Evolutionary conservation across 2,797 vertebrate species (phyloP).

Genomic region (Syngnathus rostellatus): DNA sequence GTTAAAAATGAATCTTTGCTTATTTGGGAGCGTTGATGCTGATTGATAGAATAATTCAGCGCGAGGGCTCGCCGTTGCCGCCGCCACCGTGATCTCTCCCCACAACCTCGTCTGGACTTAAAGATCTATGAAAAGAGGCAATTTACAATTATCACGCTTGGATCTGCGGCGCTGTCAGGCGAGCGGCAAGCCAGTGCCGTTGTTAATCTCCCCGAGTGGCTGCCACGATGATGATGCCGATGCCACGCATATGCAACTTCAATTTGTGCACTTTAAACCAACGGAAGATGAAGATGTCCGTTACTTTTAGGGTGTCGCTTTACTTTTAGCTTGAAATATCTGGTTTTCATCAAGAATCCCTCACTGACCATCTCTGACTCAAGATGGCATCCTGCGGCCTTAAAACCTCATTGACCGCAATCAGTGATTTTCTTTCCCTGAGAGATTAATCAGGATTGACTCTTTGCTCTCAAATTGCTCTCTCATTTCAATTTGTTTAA

Average conservation of each 20-base stretch:
- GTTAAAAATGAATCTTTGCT: constrained; percentile 6
- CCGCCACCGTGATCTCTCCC: constrained; percentile 4
- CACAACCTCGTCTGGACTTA: constrained; percentile 31
- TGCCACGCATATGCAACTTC: constrained; percentile 53
- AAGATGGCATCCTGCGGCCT: neutral
- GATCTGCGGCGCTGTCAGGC: constrained; percentile 39
- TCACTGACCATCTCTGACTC: neutral
- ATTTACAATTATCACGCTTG: constrained; percentile 55
- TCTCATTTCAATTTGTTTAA: constrained; percentile 2
- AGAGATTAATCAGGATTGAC: constrained; percentile 15
- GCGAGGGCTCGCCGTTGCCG: constrained; percentile 9
- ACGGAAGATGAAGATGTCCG: constrained; percentile 51
- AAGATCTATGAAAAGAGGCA: constrained; percentile 54
- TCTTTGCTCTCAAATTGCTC: constrained; percentile 3
- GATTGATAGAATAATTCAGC: constrained; percentile 40
- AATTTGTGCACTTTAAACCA: constrained; percentile 50
- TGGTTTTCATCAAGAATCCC: neutral
- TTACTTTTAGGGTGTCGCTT: neutral
- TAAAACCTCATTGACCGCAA: constrained; percentile 1
- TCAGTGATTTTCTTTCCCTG: neutral
- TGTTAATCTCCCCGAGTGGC: constrained; percentile 52
- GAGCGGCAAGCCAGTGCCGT: constrained; percentile 35
- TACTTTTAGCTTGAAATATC: neutral
- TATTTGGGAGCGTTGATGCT: constrained; percentile 27
- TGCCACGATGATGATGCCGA: constrained; percentile 30